Evolutionary conservation across 2,888 invertebrate species (phyloP).

Genomic region (Tribolium freemani): DNA sequence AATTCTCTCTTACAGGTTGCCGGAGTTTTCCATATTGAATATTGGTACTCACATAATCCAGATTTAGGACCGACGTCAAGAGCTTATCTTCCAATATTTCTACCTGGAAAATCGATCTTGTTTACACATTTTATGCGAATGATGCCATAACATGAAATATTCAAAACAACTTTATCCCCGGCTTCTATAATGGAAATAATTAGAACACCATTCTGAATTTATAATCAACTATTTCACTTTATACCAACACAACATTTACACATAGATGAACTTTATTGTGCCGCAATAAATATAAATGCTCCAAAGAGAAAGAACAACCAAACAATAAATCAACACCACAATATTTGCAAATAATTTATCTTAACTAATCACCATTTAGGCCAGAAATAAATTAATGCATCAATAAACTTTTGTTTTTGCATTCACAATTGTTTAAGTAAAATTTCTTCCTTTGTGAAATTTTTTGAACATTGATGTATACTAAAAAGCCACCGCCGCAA

Average conservation of each 20-base stretch:
- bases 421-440: not conserved
- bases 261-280: not conserved
- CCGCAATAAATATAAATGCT: slow-evolving; percentile 13
- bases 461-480: not conserved
- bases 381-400: too few relatives aligned
- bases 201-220: not conserved
- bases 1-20: slow-evolving; percentile 49
- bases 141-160: slow-evolving; percentile 13
- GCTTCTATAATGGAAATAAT: not conserved
- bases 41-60: slow-evolving; percentile 53
- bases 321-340: not conserved
- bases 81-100: slow-evolving; percentile 53
- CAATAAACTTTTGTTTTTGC: not conserved
- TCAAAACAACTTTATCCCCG: slow-evolving; percentile 1
- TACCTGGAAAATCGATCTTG: slow-evolving; percentile 48
- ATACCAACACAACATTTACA: not conserved
- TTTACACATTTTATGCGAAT: slow-evolving; percentile 23
- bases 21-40: slow-evolving; percentile 52
- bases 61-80: slow-evolving; percentile 54
- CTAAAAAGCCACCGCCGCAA: not conserved
- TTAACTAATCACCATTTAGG: too few relatives aligned
- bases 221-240: slow-evolving; percentile 7
- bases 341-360: too few relatives aligned
- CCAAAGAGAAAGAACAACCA: not conserved
- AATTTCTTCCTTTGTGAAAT: too few relatives aligned